phyloP scores from a whole-genome alignment of 2,797 vertebrate genomes.

The Melanotaenia maccullochi region DNA sequence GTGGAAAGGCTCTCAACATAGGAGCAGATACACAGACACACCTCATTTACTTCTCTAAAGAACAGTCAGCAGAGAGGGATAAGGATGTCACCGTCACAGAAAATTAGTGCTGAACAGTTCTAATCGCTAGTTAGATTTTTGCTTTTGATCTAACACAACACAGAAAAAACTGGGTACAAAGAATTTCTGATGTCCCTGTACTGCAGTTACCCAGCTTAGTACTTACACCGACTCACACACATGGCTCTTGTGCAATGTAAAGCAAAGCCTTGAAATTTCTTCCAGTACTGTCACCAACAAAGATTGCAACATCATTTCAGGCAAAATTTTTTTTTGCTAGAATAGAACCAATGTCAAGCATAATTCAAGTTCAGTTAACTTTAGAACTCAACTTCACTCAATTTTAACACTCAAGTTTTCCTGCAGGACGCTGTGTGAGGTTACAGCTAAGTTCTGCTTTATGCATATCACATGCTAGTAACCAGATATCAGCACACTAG shows the following conservation, averaged over 20 bases:
- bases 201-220: conserved; percentile 13
- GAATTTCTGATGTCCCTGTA: neutral
- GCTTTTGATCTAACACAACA: conserved; percentile 28
- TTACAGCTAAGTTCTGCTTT: no score
- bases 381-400: conserved; percentile 1
- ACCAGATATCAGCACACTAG: no score
- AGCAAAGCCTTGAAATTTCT: neutral
- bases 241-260: neutral
- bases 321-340: neutral
- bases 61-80: conserved; percentile 11
- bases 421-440: no score
- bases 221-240: neutral
- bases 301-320: neutral
- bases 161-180: neutral
- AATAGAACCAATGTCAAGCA: neutral
- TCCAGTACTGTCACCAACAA: neutral
- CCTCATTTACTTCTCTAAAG: conserved; percentile 38
- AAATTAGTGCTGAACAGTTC: conserved; percentile 23
- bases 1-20: neutral
- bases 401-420: no score
- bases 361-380: neutral
- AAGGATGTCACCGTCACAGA: conserved; percentile 32
- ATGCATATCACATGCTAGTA: no score
- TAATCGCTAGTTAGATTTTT: conserved; percentile 9
- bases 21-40: neutral